Conservation (phyloP, 2,797 vertebrate genomes). For the Salmo trutta region DNA sequence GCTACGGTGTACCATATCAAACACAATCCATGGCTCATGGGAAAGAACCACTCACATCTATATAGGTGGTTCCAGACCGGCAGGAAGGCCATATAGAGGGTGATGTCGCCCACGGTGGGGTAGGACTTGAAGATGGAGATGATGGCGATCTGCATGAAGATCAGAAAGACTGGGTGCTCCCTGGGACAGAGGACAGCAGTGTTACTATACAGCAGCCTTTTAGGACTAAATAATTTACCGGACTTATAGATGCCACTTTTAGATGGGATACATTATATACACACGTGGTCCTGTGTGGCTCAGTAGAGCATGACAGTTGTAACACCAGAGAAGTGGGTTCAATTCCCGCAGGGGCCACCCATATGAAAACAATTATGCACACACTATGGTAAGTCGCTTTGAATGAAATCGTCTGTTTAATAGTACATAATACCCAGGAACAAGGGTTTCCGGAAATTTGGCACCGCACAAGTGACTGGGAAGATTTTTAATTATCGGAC, state of each 20-base stretch:
- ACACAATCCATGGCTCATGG: not conserved
- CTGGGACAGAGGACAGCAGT: slow-evolving; percentile 66
- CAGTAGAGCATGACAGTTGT: too few relatives aligned
- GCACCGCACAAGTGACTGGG: too few relatives aligned
- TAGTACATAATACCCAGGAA: too few relatives aligned
- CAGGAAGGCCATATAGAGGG: slow-evolving; percentile 94
- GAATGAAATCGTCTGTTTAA: too few relatives aligned
- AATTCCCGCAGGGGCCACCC: too few relatives aligned
- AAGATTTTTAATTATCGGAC: too few relatives aligned
- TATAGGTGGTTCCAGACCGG: slow-evolving; percentile 94
- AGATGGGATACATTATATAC: not conserved
- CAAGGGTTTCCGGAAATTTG: too few relatives aligned
- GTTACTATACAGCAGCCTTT: not conserved
- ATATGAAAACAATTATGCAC: too few relatives aligned
- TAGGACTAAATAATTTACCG: not conserved
- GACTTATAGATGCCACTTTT: not conserved
- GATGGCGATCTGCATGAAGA: slow-evolving; percentile 94
- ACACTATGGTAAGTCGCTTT: too few relatives aligned
- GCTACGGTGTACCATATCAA: not conserved
- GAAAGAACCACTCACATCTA: slow-evolving; percentile 83
- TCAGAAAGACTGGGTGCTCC: slow-evolving; percentile 95
- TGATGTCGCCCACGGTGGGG: slow-evolving; percentile 92
- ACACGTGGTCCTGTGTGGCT: not conserved
- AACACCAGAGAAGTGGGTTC: too few relatives aligned
- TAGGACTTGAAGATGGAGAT: slow-evolving; percentile 99